phyloP scores from a whole-genome alignment of 2,797 vertebrate species.

The Arnoldichthys spilopterus region DNA sequence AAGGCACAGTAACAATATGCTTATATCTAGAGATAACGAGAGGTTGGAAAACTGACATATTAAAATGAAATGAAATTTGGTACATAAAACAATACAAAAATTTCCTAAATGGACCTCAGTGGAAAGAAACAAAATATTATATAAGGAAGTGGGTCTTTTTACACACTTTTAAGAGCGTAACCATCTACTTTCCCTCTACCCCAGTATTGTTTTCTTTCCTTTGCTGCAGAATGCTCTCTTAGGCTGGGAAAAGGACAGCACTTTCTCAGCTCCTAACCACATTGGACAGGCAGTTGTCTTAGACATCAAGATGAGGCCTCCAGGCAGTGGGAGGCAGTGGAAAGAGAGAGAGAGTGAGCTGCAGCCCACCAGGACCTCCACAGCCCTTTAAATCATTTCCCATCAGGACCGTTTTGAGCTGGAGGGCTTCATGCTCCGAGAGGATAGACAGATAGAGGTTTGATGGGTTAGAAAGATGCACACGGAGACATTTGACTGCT shows the following conservation, averaged over 20 bases:
- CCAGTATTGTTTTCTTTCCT: neutral
- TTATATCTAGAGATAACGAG: too few relatives aligned
- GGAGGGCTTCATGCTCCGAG: constrained; percentile 22
- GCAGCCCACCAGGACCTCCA: constrained; percentile 47
- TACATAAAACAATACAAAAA: neutral
- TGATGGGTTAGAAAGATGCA: constrained; percentile 84
- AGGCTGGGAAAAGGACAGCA: constrained; percentile 48
- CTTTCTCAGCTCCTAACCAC: constrained; percentile 51
- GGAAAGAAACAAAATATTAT: neutral
- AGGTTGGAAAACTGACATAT: too few relatives aligned
- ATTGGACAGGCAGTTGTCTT: constrained; percentile 54
- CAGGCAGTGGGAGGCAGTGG: constrained; percentile 33
- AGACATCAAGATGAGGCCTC: constrained; percentile 36
- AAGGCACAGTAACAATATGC: too few relatives aligned
- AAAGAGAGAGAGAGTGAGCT: constrained; percentile 48
- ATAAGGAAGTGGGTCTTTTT: neutral
- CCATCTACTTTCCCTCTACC: constrained; percentile 22
- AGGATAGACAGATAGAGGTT: constrained; percentile 58
- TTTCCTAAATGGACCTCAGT: neutral
- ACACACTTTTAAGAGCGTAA: neutral
- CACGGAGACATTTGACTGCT: constrained; percentile 88
- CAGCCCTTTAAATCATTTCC: constrained; percentile 56
- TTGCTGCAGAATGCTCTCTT: constrained; percentile 13
- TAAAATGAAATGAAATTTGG: too few relatives aligned
- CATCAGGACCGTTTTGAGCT: constrained; percentile 55